phyloP scores from a whole-genome alignment of 2,888 invertebrate species.

The Protonemura montana region DNA sequence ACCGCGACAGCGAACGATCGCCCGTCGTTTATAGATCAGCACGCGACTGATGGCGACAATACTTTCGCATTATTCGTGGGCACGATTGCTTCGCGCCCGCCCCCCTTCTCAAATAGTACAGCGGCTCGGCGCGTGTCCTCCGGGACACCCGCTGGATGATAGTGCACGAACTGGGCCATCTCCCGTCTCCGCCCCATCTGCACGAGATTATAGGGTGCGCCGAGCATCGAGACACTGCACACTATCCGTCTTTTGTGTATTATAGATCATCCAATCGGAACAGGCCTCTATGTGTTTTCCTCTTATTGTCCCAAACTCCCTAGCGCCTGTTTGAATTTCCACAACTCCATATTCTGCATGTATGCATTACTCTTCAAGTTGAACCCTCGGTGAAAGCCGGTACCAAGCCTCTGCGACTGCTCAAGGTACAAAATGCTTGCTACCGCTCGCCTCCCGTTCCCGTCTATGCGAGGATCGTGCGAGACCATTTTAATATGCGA shows the following conservation, averaged over 20 bases:
- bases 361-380: background rate
- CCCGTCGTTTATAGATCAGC: background rate
- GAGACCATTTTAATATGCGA: background rate
- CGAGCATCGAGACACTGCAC: background rate
- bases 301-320: background rate
- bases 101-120: background rate
- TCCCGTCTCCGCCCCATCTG: background rate
- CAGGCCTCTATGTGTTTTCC: background rate
- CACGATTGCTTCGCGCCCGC: background rate
- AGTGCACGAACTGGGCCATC: background rate
- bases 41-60: background rate
- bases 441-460: background rate
- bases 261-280: background rate
- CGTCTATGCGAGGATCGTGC: background rate
- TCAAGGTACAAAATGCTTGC: background rate
- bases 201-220: background rate
- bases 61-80: background rate
- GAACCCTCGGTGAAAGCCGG: background rate
- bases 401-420: background rate
- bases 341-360: background rate
- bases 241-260: background rate
- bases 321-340: background rate
- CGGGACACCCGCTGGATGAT: background rate
- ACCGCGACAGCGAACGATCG: background rate
- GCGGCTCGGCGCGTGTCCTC: background rate